Percentiles rank a stretch among this genome's conserved stretches.
Conservation (phyloP, 2,113 vertebrate species). For the Platanista minor region DNA sequence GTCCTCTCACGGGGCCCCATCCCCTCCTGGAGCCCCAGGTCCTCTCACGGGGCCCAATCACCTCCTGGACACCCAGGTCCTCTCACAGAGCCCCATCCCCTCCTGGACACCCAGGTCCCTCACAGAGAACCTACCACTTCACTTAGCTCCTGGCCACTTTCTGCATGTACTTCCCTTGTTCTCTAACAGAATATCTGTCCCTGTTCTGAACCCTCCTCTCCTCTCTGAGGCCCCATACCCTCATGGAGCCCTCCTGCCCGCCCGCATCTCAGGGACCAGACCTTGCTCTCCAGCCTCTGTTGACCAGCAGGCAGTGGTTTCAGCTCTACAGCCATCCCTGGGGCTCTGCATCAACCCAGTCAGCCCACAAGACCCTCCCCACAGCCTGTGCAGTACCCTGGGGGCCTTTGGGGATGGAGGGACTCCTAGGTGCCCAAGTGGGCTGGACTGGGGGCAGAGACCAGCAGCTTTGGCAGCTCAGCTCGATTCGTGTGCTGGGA, state of each 20-base stretch:
- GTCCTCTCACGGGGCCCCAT: neutral
- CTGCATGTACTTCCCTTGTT: neutral
- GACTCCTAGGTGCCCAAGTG: neutral
- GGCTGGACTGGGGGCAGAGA: neutral
- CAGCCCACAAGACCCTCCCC: neutral
- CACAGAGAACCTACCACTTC: neutral
- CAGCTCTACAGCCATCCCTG: neutral
- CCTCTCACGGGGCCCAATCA: neutral
- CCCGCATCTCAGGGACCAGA: neutral
- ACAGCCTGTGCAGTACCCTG: neutral
- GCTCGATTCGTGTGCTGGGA: neutral
- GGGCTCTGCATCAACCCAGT: neutral
- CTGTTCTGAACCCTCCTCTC: neutral
- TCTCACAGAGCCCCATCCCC: rapidly evolving
- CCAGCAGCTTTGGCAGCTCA: neutral
- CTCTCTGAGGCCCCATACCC: neutral
- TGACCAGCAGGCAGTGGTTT: neutral
- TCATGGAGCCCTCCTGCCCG: neutral
- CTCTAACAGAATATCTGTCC: neutral
- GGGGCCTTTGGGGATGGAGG: neutral
- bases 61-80: neutral
- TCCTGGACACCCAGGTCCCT: neutral
- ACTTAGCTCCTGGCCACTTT: neutral
- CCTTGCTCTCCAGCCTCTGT: neutral
- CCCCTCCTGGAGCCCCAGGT: neutral